Evolutionary conservation across 2,888 invertebrate species (phyloP).

Genomic region (Ochropleura plecta): DNA sequence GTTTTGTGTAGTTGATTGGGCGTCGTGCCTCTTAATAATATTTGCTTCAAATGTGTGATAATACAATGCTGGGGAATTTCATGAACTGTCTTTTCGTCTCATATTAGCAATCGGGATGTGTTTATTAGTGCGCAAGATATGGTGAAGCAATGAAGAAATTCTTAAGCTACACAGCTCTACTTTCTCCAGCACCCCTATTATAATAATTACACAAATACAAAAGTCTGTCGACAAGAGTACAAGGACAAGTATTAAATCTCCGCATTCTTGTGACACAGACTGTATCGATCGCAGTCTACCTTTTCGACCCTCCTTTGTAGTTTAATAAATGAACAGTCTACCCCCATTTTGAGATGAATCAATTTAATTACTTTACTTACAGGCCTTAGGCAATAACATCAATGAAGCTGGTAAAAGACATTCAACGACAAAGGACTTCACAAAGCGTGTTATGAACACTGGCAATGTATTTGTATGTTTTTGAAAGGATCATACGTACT

Average conservation of each 20-base stretch:
- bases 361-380: constrained; percentile 1
- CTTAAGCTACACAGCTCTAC: neutral
- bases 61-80: no score
- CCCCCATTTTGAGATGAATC: constrained; percentile 8
- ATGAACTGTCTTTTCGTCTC: neutral
- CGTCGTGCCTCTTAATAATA: neutral
- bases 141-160: neutral
- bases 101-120: neutral
- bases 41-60: neutral
- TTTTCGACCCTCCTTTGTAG: neutral
- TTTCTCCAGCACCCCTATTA: neutral
- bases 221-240: neutral
- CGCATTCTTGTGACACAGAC: neutral
- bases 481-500: constrained; percentile 8
- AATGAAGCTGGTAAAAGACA: neutral
- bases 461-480: constrained; percentile 21
- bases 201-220: neutral
- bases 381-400: neutral
- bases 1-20: no score
- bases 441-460: neutral
- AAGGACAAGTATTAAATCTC: neutral
- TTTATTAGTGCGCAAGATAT: neutral
- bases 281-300: constrained; percentile 28
- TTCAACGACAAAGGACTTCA: neutral
- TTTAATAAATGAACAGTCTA: constrained; percentile 8